Conservation (phyloP, 2,888 invertebrate genomes). For the Miltochrista miniata region DNA sequence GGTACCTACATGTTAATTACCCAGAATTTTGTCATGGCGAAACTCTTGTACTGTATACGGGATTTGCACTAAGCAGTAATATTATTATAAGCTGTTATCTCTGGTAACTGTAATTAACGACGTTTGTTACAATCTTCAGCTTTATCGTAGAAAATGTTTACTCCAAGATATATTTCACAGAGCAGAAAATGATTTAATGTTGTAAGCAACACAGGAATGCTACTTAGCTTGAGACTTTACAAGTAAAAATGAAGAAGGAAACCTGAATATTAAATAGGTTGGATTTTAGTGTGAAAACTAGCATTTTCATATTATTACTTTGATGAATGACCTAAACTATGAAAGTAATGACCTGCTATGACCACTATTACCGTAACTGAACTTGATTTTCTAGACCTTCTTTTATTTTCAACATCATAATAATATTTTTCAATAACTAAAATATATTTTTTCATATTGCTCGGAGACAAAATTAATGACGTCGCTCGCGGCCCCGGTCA, state of each 20-base stretch:
- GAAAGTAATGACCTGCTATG: no score
- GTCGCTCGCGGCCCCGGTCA: no score
- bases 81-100: constrained; percentile 9
- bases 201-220: constrained; percentile 27
- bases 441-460: no score
- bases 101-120: constrained; percentile 10
- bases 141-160: constrained; percentile 33
- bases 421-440: no score
- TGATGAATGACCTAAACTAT: no score
- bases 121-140: constrained; percentile 11
- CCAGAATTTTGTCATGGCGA: no score
- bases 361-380: no score
- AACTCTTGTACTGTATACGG: background rate
- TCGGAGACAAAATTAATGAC: no score
- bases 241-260: constrained; percentile 28
- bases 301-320: no score
- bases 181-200: constrained; percentile 38
- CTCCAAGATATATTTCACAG: constrained; percentile 36
- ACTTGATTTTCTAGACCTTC: no score
- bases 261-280: constrained; percentile 18
- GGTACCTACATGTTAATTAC: no score
- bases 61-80: background rate
- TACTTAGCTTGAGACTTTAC: constrained; percentile 27
- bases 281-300: constrained; percentile 7
- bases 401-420: no score